A percentile compares a stretch with the other conserved stretches of the same genome.
phyloP scores from a whole-genome alignment of 23 tunicate species.

The Styela clava region DNA sequence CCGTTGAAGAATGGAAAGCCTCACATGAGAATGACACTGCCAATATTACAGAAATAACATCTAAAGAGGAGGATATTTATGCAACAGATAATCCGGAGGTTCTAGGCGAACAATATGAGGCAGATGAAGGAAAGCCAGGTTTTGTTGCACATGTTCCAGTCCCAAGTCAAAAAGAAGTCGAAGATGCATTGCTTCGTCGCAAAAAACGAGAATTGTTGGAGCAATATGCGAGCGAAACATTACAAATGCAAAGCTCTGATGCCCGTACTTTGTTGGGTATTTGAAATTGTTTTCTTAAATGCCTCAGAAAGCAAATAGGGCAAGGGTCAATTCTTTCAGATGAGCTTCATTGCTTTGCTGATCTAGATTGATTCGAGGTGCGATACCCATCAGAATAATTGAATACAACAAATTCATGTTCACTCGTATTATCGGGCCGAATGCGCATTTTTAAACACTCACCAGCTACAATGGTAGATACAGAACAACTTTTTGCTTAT shows the following conservation, averaged over 20 bases:
- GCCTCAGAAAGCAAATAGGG: no score
- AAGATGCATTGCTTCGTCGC: slow-evolving; percentile 80
- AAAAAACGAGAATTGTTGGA: slow-evolving; percentile 90
- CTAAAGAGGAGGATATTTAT: slow-evolving; percentile 67
- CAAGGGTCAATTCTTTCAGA: no score
- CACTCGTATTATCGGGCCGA: no score
- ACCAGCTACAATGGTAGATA: no score
- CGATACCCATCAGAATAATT: no score
- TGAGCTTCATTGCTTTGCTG: no score
- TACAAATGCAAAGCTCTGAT: slow-evolving; percentile 82
- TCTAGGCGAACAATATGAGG: slow-evolving; percentile 17
- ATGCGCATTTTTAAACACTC: no score
- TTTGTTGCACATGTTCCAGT: slow-evolving; percentile 98
- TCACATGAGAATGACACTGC: slow-evolving; percentile 9
- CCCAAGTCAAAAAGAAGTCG: slow-evolving; percentile 94
- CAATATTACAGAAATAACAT: neutral
- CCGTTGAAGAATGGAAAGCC: slow-evolving; percentile 63
- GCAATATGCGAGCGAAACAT: slow-evolving; percentile 80
- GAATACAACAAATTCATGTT: no score
- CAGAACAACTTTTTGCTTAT: no score
- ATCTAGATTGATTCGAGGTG: no score
- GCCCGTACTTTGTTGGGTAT: slow-evolving; percentile 83
- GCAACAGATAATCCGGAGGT: slow-evolving; percentile 40
- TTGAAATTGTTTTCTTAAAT: no score
- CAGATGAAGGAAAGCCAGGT: slow-evolving; percentile 72